phyloP scores from a whole-genome alignment of 2,797 vertebrate genomes.

The Adrianichthys oophorus region DNA sequence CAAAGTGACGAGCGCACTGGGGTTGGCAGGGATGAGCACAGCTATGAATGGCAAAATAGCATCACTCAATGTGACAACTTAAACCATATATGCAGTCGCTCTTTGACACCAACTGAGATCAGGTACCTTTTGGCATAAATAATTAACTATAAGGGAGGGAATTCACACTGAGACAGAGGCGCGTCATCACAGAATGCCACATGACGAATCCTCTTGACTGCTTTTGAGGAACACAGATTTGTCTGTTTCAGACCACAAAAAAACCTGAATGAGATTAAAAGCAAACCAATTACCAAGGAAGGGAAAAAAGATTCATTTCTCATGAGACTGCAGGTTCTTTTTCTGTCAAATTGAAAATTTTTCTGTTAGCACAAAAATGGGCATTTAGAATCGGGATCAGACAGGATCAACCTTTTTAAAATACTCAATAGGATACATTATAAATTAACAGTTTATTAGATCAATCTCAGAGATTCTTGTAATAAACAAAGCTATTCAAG shows the following conservation, averaged over 20 bases:
- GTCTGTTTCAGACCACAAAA: conserved; percentile 15
- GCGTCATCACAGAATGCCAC: conserved; percentile 7
- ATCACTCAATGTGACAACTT: conserved; percentile 32
- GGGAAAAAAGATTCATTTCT: too few relatives aligned
- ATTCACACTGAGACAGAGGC: conserved; percentile 28
- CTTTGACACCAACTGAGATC: conserved; percentile 50
- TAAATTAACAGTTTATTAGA: too few relatives aligned
- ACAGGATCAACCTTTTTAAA: too few relatives aligned
- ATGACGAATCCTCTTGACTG: conserved; percentile 40
- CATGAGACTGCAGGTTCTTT: too few relatives aligned
- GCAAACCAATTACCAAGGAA: neutral
- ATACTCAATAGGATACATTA: too few relatives aligned
- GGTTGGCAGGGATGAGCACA: conserved; percentile 31
- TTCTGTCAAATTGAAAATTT: too few relatives aligned
- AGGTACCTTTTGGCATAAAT: conserved; percentile 55
- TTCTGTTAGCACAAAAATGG: too few relatives aligned
- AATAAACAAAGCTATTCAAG: too few relatives aligned
- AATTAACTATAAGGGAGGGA: conserved; percentile 49
- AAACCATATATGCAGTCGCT: conserved; percentile 36
- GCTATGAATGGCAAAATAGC: conserved; percentile 25
- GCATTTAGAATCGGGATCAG: too few relatives aligned
- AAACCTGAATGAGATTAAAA: conserved; percentile 21
- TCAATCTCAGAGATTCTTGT: too few relatives aligned
- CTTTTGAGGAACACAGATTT: conserved; percentile 35
- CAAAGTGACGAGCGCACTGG: conserved; percentile 45